Conservation (phyloP, 2,888 invertebrate genomes). For the Cataglyphis altisquamis region DNA sequence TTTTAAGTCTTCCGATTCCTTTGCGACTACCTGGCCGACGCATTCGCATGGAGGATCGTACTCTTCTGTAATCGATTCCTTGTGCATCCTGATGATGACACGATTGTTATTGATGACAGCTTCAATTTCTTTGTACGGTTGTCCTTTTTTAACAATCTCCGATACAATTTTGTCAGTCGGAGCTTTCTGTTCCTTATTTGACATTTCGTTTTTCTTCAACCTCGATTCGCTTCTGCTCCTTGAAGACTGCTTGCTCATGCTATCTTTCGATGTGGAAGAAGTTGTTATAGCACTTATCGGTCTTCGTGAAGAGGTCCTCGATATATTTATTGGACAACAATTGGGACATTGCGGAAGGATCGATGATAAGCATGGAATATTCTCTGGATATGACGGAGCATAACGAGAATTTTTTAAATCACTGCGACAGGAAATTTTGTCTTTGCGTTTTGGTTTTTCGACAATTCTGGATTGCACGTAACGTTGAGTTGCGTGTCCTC, state of each 20-base stretch:
- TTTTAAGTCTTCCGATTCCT: background rate
- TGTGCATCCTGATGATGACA: slow-evolving; percentile 69
- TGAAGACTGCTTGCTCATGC: background rate
- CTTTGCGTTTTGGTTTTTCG: background rate
- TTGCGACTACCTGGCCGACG: slow-evolving; percentile 13
- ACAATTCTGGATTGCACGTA: background rate
- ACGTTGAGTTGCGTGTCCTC: background rate
- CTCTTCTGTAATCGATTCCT: slow-evolving; percentile 42
- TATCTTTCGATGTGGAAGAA: background rate
- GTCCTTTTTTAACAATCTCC: slow-evolving; percentile 75
- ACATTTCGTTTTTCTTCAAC: background rate
- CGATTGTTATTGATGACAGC: slow-evolving; percentile 78
- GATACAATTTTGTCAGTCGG: slow-evolving; percentile 71
- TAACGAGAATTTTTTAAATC: slow-evolving; percentile 2
- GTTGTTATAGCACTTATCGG: background rate
- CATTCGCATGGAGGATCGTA: slow-evolving; percentile 82
- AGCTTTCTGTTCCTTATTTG: background rate
- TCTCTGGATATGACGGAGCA: background rate
- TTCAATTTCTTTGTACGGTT: slow-evolving; percentile 83
- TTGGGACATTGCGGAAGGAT: background rate
- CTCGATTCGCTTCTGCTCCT: background rate
- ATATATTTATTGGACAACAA: background rate
- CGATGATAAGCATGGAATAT: background rate
- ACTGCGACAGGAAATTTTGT: background rate
- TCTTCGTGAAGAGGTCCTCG: background rate